These are phyloP conservation scores for Caenorhabditis sp. DNA, from an alignment of 2,888 invertebrate species.

Conservation along the genomic window DNA sequence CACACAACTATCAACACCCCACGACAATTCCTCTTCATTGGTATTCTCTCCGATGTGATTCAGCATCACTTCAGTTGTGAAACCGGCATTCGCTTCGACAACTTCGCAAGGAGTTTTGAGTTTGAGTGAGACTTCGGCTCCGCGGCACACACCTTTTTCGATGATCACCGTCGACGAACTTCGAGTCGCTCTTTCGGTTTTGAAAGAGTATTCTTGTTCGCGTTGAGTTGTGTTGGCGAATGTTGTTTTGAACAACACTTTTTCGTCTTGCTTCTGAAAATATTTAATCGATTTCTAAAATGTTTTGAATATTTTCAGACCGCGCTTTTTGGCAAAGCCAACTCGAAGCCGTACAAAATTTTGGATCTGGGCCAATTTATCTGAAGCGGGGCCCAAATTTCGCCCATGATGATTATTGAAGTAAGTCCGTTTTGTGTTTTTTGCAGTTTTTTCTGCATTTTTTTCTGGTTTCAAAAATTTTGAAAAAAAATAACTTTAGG, in stretches of 20 bases:
- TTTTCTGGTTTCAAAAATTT: too few relatives aligned
- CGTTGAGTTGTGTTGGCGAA: slow-evolving; percentile 71
- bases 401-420: too few relatives aligned
- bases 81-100: slow-evolving; percentile 72
- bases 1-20: slow-evolving; percentile 72
- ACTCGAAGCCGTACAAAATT: too few relatives aligned
- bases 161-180: slow-evolving; percentile 71
- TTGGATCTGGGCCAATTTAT: too few relatives aligned
- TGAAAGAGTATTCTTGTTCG: slow-evolving; percentile 71
- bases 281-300: too few relatives aligned
- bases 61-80: slow-evolving; percentile 71
- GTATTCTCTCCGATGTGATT: slow-evolving; percentile 71
- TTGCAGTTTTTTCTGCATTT: too few relatives aligned
- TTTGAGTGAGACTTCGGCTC: slow-evolving; percentile 67
- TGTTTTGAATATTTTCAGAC: too few relatives aligned
- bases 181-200: slow-evolving; percentile 71
- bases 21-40: slow-evolving; percentile 69
- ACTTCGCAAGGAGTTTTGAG: slow-evolving; percentile 72
- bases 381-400: too few relatives aligned
- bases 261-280: slow-evolving; percentile 56
- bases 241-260: slow-evolving; percentile 69
- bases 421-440: too few relatives aligned
- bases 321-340: too few relatives aligned
- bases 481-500: too few relatives aligned
- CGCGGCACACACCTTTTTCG: slow-evolving; percentile 57